phyloP scores from a whole-genome alignment of 2,113 vertebrate species.

The Struthio camelus region DNA sequence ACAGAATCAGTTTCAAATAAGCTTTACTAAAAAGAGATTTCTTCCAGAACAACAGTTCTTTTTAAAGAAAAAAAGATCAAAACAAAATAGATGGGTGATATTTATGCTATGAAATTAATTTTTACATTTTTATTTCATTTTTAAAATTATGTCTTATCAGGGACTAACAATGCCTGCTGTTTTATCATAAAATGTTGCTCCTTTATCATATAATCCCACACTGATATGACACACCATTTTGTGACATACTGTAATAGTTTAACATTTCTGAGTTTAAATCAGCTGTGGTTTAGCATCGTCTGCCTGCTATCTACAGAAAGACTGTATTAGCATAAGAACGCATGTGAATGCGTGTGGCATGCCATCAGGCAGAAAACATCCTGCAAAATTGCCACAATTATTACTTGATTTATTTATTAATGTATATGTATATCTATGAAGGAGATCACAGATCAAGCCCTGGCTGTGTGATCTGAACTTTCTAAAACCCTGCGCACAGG shows the following conservation, averaged over 20 bases:
- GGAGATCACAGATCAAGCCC: background rate
- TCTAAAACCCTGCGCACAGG: background rate
- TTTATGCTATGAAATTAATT: background rate
- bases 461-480: background rate
- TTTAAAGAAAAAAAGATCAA: background rate
- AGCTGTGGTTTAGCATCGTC: background rate
- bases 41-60: background rate
- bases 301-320: background rate
- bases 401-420: background rate
- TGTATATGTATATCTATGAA: background rate
- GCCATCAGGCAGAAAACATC: background rate
- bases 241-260: background rate
- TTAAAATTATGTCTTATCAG: background rate
- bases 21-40: background rate
- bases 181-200: background rate
- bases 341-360: background rate
- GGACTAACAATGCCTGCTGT: background rate
- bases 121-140: background rate
- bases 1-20: background rate
- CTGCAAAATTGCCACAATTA: background rate
- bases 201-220: background rate
- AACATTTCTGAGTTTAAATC: background rate
- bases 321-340: rapidly evolving
- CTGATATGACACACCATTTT: background rate
- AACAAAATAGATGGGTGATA: background rate